Base-by-base conservation (phyloP, 2,888 invertebrate genomes). In the Acleris laterana region DNA sequence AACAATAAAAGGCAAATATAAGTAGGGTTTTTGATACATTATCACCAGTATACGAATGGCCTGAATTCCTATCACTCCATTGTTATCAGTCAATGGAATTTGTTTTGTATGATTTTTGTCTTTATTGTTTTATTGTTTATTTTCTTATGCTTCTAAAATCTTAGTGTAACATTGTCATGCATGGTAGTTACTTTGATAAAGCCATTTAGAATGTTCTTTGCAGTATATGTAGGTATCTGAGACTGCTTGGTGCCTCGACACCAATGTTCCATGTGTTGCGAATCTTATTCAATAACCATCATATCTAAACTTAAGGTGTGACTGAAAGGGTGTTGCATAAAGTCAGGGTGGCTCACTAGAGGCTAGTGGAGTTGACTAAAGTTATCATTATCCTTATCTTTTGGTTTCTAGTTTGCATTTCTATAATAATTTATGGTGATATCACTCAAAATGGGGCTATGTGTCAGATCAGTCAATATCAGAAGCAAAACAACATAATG, bases 61-160 rank as follows among this genome's bases (percentile, higher is more conserved):
- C 76, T 74, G 73, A 72, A 73, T 74, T 68, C 56, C 68, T 70
- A 70, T 72, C 71, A 69, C 46, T 53, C 53, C 64, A 66, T 68
- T 72, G 63, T 72, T 75, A 74, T 73, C 72, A 67, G 62, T 52
- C 32, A 38, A 19, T 62, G 50, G 55, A 51, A 57, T 66, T 48
- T 19, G 32, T 68, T 42, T 22, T 58, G 48, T 53, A n/a, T 38
- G 19, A 50, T 46, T 57, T 56, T 57, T 48, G 57, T 52, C 38
- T 66, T 48, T 25, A 19, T 7, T 51, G 17, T 19, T 52, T 20
- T 55, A 7, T 49, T 49, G 49, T 49, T 20, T 38, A 3, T 38
- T 9, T 9, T 38, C 13, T 38, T 38, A 38, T 32, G 9, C 13
- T 3, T 13, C 38, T 13, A 38, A 4, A 13, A 38, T 13, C 13